A percentile compares a stretch with the other conserved stretches of the same genome.
Conservation (phyloP, 2,113 vertebrate genomes). For the Python bivittatus region DNA sequence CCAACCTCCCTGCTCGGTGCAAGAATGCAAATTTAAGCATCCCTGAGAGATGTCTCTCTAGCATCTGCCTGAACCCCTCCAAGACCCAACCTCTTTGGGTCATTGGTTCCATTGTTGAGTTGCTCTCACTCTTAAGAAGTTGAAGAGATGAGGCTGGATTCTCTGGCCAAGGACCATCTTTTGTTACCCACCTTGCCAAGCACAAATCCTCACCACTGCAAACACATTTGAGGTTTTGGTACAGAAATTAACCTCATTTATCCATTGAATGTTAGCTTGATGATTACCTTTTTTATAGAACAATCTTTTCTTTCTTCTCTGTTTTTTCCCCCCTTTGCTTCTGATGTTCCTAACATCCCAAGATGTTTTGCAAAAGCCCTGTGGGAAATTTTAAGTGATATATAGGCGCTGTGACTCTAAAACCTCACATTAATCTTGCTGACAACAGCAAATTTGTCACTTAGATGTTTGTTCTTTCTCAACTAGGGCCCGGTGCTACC, state of each 20-base stretch:
- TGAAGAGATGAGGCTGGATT: background rate
- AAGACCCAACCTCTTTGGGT: no score
- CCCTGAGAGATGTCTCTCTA: no score
- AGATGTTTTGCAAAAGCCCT: slow-evolving; percentile 13
- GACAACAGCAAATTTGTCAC: slow-evolving; percentile 15
- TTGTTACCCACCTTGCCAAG: background rate
- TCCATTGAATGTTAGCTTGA: background rate
- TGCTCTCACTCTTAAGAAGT: no score
- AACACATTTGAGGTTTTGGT: background rate
- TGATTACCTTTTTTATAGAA: background rate
- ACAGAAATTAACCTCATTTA: no score
- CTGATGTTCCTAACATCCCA: background rate
- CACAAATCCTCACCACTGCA: background rate
- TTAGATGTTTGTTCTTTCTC: slow-evolving; percentile 15
- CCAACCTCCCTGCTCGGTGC: no score
- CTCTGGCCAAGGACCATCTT: background rate
- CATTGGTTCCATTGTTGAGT: no score
- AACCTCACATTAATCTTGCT: slow-evolving; percentile 19
- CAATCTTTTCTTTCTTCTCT: background rate
- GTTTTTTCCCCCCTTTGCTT: background rate
- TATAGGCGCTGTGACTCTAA: slow-evolving; percentile 17
- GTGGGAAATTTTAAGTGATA: slow-evolving; percentile 42
- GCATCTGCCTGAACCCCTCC: no score
- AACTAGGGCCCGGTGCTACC: background rate
- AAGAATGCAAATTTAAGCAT: no score